These are phyloP conservation scores for Spilosoma lubricipeda DNA, from an alignment of 2,888 invertebrate genomes.

Conservation along the genomic window DNA sequence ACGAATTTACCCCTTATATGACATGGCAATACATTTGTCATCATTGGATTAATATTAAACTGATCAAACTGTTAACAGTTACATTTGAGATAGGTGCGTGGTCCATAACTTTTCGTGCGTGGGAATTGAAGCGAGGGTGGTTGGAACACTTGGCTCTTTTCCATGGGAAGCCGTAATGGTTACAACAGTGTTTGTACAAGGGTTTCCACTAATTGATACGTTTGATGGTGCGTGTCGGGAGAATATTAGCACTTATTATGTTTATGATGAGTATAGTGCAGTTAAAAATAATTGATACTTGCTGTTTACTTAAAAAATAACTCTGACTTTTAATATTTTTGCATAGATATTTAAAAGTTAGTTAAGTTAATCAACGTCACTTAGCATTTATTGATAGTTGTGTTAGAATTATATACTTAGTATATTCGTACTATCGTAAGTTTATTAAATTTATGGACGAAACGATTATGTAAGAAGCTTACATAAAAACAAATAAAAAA, in stretches of 20 bases:
- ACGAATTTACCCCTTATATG: slow-evolving; percentile 30
- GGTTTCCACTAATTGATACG: slow-evolving; percentile 67
- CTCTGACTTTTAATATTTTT: background rate
- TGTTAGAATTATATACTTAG: background rate
- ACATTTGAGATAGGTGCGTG: slow-evolving; percentile 34
- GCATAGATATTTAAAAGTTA: background rate
- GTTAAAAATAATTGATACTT: background rate
- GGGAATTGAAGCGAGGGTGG: slow-evolving; percentile 64
- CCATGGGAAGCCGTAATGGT: slow-evolving; percentile 68
- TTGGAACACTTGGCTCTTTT: slow-evolving; percentile 70
- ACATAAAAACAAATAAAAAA: background rate
- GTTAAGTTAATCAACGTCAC: background rate
- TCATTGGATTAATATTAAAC: slow-evolving; percentile 39
- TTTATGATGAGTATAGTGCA: slow-evolving; percentile 4
- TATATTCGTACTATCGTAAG: no score
- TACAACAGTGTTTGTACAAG: slow-evolving; percentile 61
- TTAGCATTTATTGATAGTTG: background rate
- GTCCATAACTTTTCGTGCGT: slow-evolving; percentile 56
- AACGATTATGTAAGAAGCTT: background rate
- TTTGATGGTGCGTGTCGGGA: slow-evolving; percentile 67
- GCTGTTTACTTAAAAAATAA: background rate
- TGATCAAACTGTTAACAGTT: slow-evolving; percentile 39
- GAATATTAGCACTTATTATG: slow-evolving; percentile 52
- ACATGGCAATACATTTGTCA: slow-evolving; percentile 34
- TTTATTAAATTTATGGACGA: background rate